Conservation (phyloP, 92 coral and sea anemone species). For the Actinostola sp. region DNA sequence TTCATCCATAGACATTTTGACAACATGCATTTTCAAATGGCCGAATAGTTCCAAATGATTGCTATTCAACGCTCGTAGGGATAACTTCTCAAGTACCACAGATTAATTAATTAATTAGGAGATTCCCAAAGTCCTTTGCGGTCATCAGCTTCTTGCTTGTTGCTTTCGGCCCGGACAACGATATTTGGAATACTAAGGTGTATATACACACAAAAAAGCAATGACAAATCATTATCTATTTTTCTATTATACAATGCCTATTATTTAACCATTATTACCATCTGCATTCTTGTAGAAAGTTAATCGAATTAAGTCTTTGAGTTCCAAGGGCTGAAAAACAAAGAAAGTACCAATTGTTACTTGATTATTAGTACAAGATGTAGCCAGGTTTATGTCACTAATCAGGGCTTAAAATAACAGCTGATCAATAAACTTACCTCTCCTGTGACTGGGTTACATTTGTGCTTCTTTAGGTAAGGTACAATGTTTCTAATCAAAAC, state of each 20-base stretch:
- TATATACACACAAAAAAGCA: not conserved
- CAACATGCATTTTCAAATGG: no score
- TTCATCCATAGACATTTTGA: no score
- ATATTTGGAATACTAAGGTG: no score
- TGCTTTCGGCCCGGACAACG: no score
- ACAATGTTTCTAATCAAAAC: slow-evolving; percentile 78
- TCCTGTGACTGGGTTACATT: slow-evolving; percentile 88
- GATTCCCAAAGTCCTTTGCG: no score
- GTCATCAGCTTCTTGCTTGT: no score
- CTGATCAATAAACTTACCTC: slow-evolving; percentile 58
- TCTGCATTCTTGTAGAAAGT: slow-evolving; percentile 95
- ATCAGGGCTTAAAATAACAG: not conserved
- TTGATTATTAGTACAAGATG: not conserved
- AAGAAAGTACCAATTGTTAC: no score
- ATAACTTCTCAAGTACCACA: no score
- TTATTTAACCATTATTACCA: slow-evolving; percentile 44
- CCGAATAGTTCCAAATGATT: no score
- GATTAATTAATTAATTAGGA: no score
- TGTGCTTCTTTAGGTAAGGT: slow-evolving; percentile 91
- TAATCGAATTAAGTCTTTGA: slow-evolving; percentile 79
- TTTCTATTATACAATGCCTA: no score
- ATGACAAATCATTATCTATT: not conserved
- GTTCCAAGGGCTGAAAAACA: slow-evolving; percentile 76
- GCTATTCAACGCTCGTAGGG: no score
- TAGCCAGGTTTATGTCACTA: not conserved